phyloP scores from a whole-genome alignment of 2,113 vertebrate genomes.

The Mus pahari region DNA sequence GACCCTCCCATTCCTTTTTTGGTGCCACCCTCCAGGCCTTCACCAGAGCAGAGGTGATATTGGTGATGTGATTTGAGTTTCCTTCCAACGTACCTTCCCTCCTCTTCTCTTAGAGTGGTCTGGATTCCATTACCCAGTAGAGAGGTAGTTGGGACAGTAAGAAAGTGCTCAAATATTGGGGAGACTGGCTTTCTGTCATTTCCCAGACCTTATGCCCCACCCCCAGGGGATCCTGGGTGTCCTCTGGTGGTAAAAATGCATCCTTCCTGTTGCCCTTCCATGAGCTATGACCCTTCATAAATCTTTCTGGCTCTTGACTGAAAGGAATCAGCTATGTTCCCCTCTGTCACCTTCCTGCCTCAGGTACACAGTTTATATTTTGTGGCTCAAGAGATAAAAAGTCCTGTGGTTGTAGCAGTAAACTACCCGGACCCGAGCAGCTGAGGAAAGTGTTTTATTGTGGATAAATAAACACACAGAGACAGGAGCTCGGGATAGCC shows the following conservation, averaged over 20 bases:
- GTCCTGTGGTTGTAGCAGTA: not conserved
- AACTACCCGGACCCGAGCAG: not conserved
- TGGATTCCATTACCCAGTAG: not conserved
- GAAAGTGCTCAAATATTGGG: not conserved
- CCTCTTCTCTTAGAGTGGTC: not conserved
- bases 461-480: not conserved
- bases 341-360: not conserved
- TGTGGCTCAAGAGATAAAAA: conserved; percentile 10
- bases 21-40: not conserved
- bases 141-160: not conserved
- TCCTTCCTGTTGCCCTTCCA: not conserved
- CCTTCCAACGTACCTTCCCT: not conserved
- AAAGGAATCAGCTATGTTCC: not conserved
- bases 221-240: not conserved
- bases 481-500: not conserved
- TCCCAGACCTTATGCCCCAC: not conserved
- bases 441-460: not conserved
- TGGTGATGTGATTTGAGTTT: not conserved
- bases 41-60: not conserved
- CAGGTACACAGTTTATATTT: not conserved
- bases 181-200: not conserved
- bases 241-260: not conserved
- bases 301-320: not conserved
- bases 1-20: too few relatives aligned
- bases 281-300: not conserved